Conservation (phyloP, 2,888 invertebrate species). For the Xestia xanthographa region DNA sequence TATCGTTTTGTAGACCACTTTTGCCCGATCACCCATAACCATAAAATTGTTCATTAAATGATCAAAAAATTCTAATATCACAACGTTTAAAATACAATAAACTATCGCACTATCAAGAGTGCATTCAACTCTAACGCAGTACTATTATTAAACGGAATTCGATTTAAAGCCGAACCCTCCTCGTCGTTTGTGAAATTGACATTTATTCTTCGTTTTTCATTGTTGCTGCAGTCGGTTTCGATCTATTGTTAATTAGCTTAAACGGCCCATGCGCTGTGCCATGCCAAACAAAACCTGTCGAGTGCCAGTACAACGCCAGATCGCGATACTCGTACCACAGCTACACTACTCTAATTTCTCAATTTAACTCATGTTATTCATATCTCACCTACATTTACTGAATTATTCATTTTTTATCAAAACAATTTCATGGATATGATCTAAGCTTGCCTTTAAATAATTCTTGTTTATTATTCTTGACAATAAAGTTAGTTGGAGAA, state of each 20-base stretch:
- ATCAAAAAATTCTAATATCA: constrained; percentile 71
- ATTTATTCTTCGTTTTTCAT: constrained; percentile 91
- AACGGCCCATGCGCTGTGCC: constrained; percentile 87
- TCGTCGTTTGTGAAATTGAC: constrained; percentile 90
- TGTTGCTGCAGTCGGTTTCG: constrained; percentile 88
- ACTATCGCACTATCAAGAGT: constrained; percentile 88
- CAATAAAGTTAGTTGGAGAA: constrained; percentile 6
- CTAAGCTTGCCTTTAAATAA: not conserved
- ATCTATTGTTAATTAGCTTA: constrained; percentile 91
- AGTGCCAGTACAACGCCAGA: constrained; percentile 52
- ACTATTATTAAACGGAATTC: constrained; percentile 91
- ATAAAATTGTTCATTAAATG: constrained; percentile 70
- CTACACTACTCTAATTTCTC: constrained; percentile 36
- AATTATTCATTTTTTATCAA: not conserved
- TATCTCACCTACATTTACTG: not conserved
- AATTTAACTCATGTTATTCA: constrained; percentile 18
- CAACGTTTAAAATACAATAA: constrained; percentile 84
- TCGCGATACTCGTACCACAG: constrained; percentile 59
- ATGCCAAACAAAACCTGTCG: constrained; percentile 76
- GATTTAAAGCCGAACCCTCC: constrained; percentile 90
- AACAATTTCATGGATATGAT: not conserved
- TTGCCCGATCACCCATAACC: constrained; percentile 22
- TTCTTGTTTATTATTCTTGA: not conserved
- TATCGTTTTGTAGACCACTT: constrained; percentile 10
- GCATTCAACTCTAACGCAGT: constrained; percentile 89